Conservation (phyloP, 92 coral and sea anemone species). For the Epizoanthus fatuus region DNA sequence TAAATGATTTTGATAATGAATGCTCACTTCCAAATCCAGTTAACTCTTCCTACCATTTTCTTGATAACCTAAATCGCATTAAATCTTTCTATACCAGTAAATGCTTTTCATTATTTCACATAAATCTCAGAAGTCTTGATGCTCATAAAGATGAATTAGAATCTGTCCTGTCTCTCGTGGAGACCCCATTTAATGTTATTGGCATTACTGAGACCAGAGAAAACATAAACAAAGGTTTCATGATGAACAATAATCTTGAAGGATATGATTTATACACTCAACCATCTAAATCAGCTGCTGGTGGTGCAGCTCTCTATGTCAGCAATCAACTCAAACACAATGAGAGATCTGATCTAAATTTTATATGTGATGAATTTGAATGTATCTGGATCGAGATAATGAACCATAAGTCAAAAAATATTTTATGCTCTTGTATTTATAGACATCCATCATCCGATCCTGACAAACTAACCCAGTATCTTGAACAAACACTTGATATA, state of each 20-base stretch:
- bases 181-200: constrained; percentile 52
- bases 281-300: constrained; percentile 49
- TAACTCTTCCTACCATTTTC: constrained; percentile 22
- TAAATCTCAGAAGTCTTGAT: constrained; percentile 55
- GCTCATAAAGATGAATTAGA: constrained; percentile 52
- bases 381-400: constrained; percentile 43
- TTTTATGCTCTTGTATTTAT: constrained; percentile 35
- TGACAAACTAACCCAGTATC: constrained; percentile 26
- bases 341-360: constrained; percentile 19
- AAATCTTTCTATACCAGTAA: constrained; percentile 17
- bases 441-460: constrained; percentile 52
- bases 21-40: constrained; percentile 50
- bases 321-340: constrained; percentile 32
- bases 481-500: constrained; percentile 24
- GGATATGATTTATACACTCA: constrained; percentile 41
- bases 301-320: constrained; percentile 46
- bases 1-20: constrained; percentile 52
- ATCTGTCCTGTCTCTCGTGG: constrained; percentile 34
- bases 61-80: constrained; percentile 28
- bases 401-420: constrained; percentile 34
- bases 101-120: constrained; percentile 35
- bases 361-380: no score
- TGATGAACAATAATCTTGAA: constrained; percentile 42
- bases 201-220: constrained; percentile 50
- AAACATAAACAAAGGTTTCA: constrained; percentile 37